phyloP scores from a whole-genome alignment of 2,113 vertebrate genomes.

The Calyptommatus sinebrachiatus region DNA sequence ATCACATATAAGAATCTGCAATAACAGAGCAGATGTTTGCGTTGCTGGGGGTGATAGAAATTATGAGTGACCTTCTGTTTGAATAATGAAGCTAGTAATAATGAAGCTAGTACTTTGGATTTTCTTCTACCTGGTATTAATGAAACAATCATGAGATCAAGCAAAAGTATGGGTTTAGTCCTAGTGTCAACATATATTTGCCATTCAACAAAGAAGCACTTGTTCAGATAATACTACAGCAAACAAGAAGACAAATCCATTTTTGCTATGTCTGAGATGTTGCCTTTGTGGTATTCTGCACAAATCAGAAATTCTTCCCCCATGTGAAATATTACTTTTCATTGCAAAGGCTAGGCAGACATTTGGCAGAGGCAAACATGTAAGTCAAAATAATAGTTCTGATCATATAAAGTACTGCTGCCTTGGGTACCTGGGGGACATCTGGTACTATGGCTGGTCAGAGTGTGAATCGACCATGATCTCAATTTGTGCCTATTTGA shows the following conservation, averaged over 20 bases:
- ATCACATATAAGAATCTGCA: neutral
- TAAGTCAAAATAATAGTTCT: neutral
- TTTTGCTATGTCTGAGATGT: neutral
- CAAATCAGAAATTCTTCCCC: neutral
- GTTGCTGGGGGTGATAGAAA: neutral
- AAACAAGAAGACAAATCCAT: neutral
- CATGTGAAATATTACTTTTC: neutral
- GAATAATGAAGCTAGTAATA: neutral
- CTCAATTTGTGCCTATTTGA: neutral
- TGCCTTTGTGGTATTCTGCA: neutral
- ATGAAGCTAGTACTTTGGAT: neutral
- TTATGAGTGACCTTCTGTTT: neutral
- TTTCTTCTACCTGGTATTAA: neutral
- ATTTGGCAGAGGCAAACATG: neutral
- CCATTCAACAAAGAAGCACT: neutral
- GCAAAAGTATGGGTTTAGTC: neutral
- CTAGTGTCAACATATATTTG: neutral
- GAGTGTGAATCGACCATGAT: neutral
- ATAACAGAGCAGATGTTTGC: neutral
- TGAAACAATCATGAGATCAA: neutral
- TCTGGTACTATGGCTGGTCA: neutral
- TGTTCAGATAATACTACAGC: neutral
- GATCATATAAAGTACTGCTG: neutral
- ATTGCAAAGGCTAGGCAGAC: neutral
- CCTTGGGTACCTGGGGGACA: neutral